Conservation (phyloP, 2,888 invertebrate species). For the Melinaea marsaeus region DNA sequence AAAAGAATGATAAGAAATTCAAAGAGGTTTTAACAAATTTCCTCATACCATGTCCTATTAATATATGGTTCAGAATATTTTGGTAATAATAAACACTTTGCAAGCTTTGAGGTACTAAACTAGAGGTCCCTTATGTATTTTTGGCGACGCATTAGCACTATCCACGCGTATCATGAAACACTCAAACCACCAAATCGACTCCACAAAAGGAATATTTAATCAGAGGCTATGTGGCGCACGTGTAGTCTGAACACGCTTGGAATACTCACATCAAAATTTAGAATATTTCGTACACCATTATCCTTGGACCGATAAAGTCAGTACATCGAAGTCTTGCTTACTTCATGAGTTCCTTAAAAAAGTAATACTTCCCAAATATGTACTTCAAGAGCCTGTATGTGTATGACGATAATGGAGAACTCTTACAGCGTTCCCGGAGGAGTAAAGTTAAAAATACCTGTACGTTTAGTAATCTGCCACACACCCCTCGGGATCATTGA, state of each 20-base stretch:
- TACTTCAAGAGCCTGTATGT: slow-evolving; percentile 26
- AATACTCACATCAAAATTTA: slow-evolving; percentile 27
- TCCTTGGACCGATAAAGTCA: slow-evolving; percentile 18
- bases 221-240: slow-evolving; percentile 16
- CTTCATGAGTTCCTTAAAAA: slow-evolving; percentile 33
- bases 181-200: too few relatives aligned
- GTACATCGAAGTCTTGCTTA: slow-evolving; percentile 31
- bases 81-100: slow-evolving; percentile 30
- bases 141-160: slow-evolving; percentile 32
- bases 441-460: slow-evolving; percentile 23
- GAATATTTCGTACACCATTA: slow-evolving; percentile 29
- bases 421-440: slow-evolving; percentile 26
- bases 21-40: slow-evolving; percentile 12
- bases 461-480: slow-evolving; percentile 30
- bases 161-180: slow-evolving; percentile 25
- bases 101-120: slow-evolving; percentile 21
- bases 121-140: slow-evolving; percentile 28
- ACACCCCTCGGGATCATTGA: slow-evolving; percentile 29
- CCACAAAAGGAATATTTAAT: slow-evolving; percentile 13
- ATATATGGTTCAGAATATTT: slow-evolving; percentile 27
- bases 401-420: slow-evolving; percentile 17
- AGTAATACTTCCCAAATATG: slow-evolving; percentile 23
- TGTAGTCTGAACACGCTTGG: slow-evolving; percentile 33
- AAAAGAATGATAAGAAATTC: slow-evolving; percentile 2
- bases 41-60: too few relatives aligned